Percentiles rank a stretch among this genome's conserved stretches.
These are phyloP conservation scores for Brachionus sp. DNA, from an alignment of 1,140 invertebrate species.

Conservation along the genomic window DNA sequence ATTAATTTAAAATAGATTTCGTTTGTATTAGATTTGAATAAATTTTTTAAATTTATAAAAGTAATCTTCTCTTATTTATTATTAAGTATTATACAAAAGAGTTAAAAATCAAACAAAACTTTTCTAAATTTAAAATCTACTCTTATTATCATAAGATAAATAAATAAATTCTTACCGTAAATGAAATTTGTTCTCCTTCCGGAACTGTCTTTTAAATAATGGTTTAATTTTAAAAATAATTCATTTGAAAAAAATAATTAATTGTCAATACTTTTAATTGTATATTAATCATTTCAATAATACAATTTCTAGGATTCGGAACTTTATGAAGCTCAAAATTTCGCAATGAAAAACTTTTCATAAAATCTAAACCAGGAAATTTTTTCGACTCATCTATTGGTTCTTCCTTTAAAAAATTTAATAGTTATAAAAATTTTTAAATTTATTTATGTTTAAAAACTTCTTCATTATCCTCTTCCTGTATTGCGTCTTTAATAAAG, in stretches of 20 bases:
- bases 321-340: background rate
- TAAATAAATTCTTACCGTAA: background rate
- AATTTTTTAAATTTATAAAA: no score
- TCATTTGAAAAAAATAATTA: background rate
- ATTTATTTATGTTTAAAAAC: background rate
- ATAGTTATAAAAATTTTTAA: conserved; percentile 25
- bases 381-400: conserved; percentile 50
- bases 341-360: conserved; percentile 52
- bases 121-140: no score
- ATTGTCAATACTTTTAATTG: conserved; percentile 52
- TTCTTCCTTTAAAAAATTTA: conserved; percentile 32
- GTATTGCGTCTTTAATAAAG: conserved; percentile 47
- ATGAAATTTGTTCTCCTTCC: background rate
- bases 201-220: background rate
- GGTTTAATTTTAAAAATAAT: no score
- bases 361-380: conserved; percentile 54
- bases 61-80: background rate
- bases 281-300: conserved; percentile 56
- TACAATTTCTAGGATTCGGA: conserved; percentile 53
- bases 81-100: background rate
- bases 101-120: background rate
- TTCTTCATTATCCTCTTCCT: conserved; percentile 45
- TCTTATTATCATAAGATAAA: no score
- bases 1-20: background rate
- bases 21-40: background rate